Base-by-base conservation (phyloP, 2,888 invertebrate genomes). In the Cremastinae sp. region DNA sequence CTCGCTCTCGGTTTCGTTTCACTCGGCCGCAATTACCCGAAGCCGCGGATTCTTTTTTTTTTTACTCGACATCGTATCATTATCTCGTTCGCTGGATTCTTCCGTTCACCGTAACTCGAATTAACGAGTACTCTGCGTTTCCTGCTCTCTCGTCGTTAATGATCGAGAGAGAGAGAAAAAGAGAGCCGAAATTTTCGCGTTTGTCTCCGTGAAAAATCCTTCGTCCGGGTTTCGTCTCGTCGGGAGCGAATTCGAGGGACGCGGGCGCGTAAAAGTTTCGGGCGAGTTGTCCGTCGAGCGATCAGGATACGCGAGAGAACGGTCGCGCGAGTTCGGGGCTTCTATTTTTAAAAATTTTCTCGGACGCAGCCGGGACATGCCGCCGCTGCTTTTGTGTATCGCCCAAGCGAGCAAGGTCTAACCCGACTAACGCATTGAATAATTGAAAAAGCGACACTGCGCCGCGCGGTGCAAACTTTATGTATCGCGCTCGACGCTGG, bases 361-460 rank as follows among this genome's bases (percentile, higher is more conserved):
- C n/a, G n/a, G n/a, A n/a, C n/a, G n/a, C n/a, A n/a, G n/a, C n/a
- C n/a, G n/a, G n/a, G n/a, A 65, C 64, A 45, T 47, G 65, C 65
- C 16, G 28, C 16, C 65, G 28, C 45, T 36, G 28, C 38, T n/a
- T 59, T 22, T 47, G 20, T 65, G 49, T 61, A 61, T 71, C 66
- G 62, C 38, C 51, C 22, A 72, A 75, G 72, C 75, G 51, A 41
- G 66, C 75, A 75, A 75, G 75, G 75, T 75, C 75, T 75, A 41
- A 38, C 71, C 62, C n/a, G n/a, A n/a, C n/a, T n/a, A 72, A 54
- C 65, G 71, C 75, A 71, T 68, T 75, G 71, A 75, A 75, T 75
- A 72, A 75, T 75, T 75, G 66, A 75, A 66, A 72, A 49, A 56
- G 61, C 61, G 51, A 56, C 62, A 68, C 71, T 62, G n/a, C n/a